Percentiles rank a stretch among this genome's conserved stretches.
Conservation (phyloP, 1,140 invertebrate species). For the Camponotus pennsylvanicus region DNA sequence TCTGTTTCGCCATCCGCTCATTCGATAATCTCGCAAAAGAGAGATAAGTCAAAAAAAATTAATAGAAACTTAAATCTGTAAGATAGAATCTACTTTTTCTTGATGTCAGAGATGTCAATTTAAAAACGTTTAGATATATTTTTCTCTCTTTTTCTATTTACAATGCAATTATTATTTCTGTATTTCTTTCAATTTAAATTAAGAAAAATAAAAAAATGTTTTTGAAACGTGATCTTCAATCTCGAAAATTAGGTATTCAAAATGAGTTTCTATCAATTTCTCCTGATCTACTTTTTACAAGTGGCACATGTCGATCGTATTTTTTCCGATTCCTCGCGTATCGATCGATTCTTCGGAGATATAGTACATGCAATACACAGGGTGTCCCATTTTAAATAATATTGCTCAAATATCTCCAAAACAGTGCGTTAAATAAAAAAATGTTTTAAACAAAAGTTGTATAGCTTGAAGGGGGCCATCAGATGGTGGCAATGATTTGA, state of each 20-base stretch:
- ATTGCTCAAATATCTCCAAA: too few relatives aligned
- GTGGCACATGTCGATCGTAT: constrained; percentile 22
- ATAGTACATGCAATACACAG: constrained; percentile 56
- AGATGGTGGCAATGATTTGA: too few relatives aligned
- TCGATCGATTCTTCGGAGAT: constrained; percentile 37
- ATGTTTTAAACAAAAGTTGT: too few relatives aligned
- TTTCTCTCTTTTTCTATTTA: not conserved
- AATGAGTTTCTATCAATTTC: constrained; percentile 26
- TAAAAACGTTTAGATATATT: not conserved
- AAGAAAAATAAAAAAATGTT: not conserved
- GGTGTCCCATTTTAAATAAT: too few relatives aligned
- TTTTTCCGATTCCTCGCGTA: not conserved
- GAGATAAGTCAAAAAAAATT: constrained; percentile 7
- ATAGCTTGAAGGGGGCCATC: too few relatives aligned
- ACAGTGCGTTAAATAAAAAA: too few relatives aligned
- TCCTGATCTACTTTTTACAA: constrained; percentile 31
- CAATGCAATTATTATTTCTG: not conserved
- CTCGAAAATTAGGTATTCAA: not conserved
- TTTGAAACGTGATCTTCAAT: not conserved
- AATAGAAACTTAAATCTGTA: constrained; percentile 23
- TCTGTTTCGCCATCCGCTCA: not conserved
- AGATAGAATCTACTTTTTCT: constrained; percentile 17
- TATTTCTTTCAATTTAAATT: not conserved
- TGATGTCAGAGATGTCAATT: not conserved
- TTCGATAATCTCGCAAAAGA: not conserved